Conservation (phyloP, 1,140 invertebrate genomes). For the Platorchestia sp. region DNA sequence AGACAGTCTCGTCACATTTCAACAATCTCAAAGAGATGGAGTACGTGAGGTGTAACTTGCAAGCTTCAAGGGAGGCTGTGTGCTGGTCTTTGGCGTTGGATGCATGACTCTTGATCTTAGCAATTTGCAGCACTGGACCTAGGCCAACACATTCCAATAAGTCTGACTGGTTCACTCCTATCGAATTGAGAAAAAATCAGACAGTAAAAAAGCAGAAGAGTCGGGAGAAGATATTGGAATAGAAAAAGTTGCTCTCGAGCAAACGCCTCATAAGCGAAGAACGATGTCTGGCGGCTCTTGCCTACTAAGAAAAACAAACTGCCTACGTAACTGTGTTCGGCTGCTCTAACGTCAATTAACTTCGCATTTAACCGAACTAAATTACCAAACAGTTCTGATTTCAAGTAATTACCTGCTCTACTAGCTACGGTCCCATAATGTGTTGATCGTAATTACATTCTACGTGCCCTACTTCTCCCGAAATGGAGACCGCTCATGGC, state of each 20-base stretch:
- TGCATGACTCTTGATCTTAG: neutral
- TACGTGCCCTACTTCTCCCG: neutral
- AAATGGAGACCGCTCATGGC: neutral
- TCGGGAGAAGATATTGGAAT: neutral
- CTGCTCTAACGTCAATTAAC: neutral
- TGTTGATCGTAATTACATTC: neutral
- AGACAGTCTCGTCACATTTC: neutral
- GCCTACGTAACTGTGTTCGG: neutral
- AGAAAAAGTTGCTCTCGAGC: neutral
- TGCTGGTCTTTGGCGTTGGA: neutral
- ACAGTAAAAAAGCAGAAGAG: neutral
- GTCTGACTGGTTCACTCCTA: neutral
- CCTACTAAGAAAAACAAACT: neutral
- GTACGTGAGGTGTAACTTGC: too few relatives aligned
- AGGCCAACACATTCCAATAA: neutral
- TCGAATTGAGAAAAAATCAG: neutral
- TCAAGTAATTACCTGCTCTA: neutral
- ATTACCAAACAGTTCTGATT: neutral
- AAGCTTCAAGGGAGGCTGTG: too few relatives aligned
- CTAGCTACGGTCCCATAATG: neutral
- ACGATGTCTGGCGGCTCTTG: neutral
- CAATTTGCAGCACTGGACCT: neutral
- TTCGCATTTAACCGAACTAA: neutral
- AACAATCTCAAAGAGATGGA: too few relatives aligned
- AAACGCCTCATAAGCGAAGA: neutral